Conservation (phyloP, 1,140 invertebrate genomes). For the Tenebrio molitor region DNA sequence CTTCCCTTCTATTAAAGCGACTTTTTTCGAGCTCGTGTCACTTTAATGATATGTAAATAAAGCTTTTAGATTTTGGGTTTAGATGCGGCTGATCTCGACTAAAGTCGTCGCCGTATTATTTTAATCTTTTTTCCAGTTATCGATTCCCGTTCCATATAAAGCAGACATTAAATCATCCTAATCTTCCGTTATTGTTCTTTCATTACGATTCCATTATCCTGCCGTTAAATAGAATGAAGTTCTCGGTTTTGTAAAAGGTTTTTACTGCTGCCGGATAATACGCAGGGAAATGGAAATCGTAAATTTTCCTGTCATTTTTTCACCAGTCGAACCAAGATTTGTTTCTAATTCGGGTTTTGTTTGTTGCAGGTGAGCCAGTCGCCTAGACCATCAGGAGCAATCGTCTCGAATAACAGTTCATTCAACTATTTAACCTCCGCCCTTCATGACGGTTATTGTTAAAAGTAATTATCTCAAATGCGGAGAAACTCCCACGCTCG, state of each 20-base stretch:
- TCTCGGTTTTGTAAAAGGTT: conserved; percentile 36
- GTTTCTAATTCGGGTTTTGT: conserved; percentile 50
- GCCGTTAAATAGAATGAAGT: conserved; percentile 39
- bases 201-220: conserved; percentile 53
- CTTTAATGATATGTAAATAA: conserved; percentile 41
- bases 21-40: conserved; percentile 34
- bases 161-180: conserved; percentile 47
- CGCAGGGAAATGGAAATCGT: conserved; percentile 33
- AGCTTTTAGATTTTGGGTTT: conserved; percentile 39
- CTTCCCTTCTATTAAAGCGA: conserved; percentile 29
- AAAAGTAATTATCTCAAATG: no score
- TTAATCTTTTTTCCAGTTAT: conserved; percentile 36
- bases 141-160: conserved; percentile 29
- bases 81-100: conserved; percentile 31
- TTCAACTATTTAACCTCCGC: no score
- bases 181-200: conserved; percentile 54
- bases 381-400: no score
- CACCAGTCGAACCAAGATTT: conserved; percentile 39
- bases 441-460: no score
- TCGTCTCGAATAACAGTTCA: no score
- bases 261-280: conserved; percentile 38
- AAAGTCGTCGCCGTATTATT: conserved; percentile 32
- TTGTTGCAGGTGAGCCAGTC: conserved; percentile 48
- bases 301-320: conserved; percentile 33
- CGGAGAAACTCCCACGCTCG: no score